These are phyloP conservation scores for Neogale vison DNA, from an alignment of 2,113 vertebrate genomes.

Conservation along the genomic window DNA sequence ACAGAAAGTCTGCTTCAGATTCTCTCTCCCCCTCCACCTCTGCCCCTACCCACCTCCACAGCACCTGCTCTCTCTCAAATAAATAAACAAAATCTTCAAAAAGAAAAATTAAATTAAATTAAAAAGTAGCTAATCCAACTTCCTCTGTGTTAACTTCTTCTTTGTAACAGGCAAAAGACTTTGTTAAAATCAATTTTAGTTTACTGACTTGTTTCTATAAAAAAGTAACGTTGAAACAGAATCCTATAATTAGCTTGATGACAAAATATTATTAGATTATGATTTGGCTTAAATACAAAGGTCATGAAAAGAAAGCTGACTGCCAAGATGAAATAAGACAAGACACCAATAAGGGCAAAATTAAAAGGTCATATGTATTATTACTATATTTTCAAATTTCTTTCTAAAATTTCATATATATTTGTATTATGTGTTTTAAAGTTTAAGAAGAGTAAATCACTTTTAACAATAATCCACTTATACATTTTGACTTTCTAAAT, in stretches of 20 bases:
- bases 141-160: neutral
- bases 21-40: neutral
- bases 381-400: conserved; percentile 3
- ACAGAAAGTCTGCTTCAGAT: neutral
- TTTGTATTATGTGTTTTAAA: neutral
- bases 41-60: neutral
- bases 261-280: neutral
- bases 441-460: neutral
- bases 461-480: neutral
- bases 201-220: neutral
- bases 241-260: neutral
- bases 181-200: neutral
- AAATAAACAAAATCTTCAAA: neutral
- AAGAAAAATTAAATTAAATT: neutral
- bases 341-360: conserved; percentile 22
- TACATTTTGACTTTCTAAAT: neutral
- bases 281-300: neutral
- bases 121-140: neutral
- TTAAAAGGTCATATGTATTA: neutral
- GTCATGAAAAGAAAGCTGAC: conserved; percentile 8
- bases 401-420: conserved; percentile 1
- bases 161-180: neutral
- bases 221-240: neutral
- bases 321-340: neutral
- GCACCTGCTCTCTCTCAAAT: neutral